A percentile compares a stretch with the other conserved stretches of the same genome.
phyloP scores from a whole-genome alignment of 1,140 invertebrate species.

The Leptinotarsa undecemlineata region DNA sequence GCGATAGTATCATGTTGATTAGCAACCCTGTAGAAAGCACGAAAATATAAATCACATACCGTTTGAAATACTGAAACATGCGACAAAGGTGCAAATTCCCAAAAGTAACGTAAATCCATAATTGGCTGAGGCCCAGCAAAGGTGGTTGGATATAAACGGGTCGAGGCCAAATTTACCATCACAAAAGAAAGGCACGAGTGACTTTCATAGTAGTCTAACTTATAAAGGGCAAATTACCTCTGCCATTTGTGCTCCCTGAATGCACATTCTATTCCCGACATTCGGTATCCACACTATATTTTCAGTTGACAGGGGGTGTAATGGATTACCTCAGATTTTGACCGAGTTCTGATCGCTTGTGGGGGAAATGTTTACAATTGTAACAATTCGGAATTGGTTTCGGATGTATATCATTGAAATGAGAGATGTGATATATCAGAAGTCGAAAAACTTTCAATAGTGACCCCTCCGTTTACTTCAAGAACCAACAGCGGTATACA shows the following conservation, averaged over 20 bases:
- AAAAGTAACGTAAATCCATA: constrained; percentile 20
- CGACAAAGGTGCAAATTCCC: constrained; percentile 16
- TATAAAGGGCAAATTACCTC: constrained; percentile 21
- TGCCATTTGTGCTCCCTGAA: constrained; percentile 11
- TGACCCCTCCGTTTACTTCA: too few relatives aligned
- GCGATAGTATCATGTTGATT: too few relatives aligned
- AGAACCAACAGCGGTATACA: not conserved
- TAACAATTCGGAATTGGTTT: not conserved
- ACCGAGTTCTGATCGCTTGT: not conserved
- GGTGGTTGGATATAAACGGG: constrained; percentile 14
- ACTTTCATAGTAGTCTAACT: constrained; percentile 13
- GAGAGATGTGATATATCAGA: not conserved
- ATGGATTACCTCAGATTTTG: constrained; percentile 4
- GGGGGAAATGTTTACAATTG: constrained; percentile 5
- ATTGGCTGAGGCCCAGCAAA: constrained; percentile 18
- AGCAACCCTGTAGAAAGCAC: too few relatives aligned
- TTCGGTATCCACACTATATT: constrained; percentile 15
- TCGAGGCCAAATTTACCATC: constrained; percentile 17
- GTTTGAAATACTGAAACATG: not conserved
- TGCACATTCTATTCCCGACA: constrained; percentile 1
- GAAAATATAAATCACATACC: too few relatives aligned
- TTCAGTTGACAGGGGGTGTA: constrained; percentile 11
- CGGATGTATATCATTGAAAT: not conserved
- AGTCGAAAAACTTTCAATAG: too few relatives aligned
- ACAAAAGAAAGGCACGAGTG: constrained; percentile 20